Evolutionary conservation across 2,888 invertebrate genomes (phyloP).

Genomic region (Mesodorylaimus sp.): DNA sequence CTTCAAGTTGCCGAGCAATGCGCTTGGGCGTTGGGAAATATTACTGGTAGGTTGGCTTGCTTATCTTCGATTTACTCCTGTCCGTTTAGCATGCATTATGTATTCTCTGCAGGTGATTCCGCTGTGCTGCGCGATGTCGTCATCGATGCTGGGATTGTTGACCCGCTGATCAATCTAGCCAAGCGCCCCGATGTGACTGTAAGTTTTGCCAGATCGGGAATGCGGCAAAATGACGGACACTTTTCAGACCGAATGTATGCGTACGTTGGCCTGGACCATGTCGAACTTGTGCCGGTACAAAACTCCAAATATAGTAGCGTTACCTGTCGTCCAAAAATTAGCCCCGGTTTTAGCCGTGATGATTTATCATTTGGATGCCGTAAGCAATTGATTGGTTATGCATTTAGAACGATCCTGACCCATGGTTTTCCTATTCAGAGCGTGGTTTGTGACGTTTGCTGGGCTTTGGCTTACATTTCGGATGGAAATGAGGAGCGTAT

Average conservation of each 20-base stretch:
- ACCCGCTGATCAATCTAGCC: background rate
- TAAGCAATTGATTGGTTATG: background rate
- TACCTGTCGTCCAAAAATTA: constrained; percentile 11
- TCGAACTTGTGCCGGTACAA: constrained; percentile 94
- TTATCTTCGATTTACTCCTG: no score
- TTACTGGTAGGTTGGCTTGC: constrained; percentile 78
- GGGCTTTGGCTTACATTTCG: constrained; percentile 28
- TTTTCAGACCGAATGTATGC: constrained; percentile 15
- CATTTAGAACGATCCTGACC: background rate
- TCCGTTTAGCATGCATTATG: background rate
- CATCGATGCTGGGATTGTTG: background rate
- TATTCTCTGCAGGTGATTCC: constrained; percentile 31
- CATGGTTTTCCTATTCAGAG: constrained; percentile 10
- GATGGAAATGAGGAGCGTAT: constrained; percentile 27
- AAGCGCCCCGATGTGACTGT: no score
- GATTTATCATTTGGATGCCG: constrained; percentile 3
- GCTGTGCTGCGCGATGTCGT: constrained; percentile 48
- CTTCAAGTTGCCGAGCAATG: constrained; percentile 56
- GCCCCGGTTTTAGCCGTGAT: constrained; percentile 10
- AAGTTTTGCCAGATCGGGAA: no score
- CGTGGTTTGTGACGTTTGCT: constrained; percentile 23
- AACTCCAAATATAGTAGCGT: constrained; percentile 47
- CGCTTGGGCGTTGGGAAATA: constrained; percentile 76
- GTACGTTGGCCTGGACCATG: constrained; percentile 53
- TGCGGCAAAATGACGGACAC: no score